phyloP scores from a whole-genome alignment of 2,888 invertebrate species.

The Lasioglossum figueresi region DNA sequence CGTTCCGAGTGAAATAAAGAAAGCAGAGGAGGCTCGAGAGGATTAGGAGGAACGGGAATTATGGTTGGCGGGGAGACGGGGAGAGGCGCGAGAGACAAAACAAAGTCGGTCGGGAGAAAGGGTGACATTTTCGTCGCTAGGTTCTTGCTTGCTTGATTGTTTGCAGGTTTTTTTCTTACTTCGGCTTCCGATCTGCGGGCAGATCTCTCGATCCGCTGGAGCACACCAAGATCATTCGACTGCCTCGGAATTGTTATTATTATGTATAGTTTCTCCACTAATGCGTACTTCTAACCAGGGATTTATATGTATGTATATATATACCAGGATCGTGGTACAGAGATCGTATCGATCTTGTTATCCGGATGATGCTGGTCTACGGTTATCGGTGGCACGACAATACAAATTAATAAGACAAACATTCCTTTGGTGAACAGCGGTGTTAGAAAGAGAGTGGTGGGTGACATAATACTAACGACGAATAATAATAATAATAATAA shows the following conservation, averaged over 20 bases:
- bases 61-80: not conserved
- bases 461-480: slow-evolving; percentile 48
- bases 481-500: slow-evolving; percentile 15
- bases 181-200: slow-evolving; percentile 3
- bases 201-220: slow-evolving; percentile 40
- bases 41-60: not conserved
- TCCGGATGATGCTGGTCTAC: slow-evolving; percentile 28
- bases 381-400: slow-evolving; percentile 51
- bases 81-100: not conserved
- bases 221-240: slow-evolving; percentile 41
- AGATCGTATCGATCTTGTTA: slow-evolving; percentile 38
- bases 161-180: not conserved
- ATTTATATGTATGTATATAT: not conserved
- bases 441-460: slow-evolving; percentile 42
- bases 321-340: slow-evolving; percentile 13
- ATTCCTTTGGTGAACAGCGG: slow-evolving; percentile 51
- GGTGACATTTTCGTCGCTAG: slow-evolving; percentile 16
- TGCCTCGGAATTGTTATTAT: not conserved
- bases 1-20: slow-evolving; percentile 27
- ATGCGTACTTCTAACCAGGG: slow-evolving; percentile 1
- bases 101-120: slow-evolving; percentile 15
- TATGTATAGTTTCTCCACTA: not conserved
- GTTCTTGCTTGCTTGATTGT: not conserved
- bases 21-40: not conserved
- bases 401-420: slow-evolving; percentile 54